Conservation (phyloP, 2,888 invertebrate genomes). For the Ephialtes manifestator region DNA sequence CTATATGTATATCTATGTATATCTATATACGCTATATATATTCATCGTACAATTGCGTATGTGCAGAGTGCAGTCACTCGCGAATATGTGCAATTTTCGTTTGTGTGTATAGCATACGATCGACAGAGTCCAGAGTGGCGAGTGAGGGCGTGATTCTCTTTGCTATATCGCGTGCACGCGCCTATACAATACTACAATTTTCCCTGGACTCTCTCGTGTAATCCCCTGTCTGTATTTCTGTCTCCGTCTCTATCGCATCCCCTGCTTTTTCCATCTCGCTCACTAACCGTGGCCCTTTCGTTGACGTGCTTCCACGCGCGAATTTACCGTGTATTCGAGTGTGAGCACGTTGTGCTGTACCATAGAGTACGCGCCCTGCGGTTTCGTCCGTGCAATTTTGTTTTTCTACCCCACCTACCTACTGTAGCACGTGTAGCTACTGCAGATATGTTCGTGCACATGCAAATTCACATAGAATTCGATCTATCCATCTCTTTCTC, state of each 20-base stretch:
- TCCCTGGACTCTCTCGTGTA: slow-evolving; percentile 49
- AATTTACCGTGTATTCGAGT: slow-evolving; percentile 57
- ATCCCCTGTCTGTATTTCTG: slow-evolving; percentile 15
- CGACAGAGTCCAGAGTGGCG: slow-evolving; percentile 1
- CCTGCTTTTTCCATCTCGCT: neutral
- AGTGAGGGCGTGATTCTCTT: slow-evolving; percentile 54
- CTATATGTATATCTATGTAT: slow-evolving; percentile 4
- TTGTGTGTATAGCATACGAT: slow-evolving; percentile 24
- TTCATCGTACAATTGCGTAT: slow-evolving; percentile 34
- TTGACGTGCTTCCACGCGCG: slow-evolving; percentile 44
- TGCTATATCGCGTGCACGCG: slow-evolving; percentile 60
- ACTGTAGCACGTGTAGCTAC: slow-evolving; percentile 16
- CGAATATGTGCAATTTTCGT: slow-evolving; percentile 66
- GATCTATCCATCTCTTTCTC: no score
- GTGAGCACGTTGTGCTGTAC: slow-evolving; percentile 48
- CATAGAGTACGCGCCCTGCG: slow-evolving; percentile 26
- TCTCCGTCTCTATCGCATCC: neutral
- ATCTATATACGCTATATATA: neutral
- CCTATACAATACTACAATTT: slow-evolving; percentile 62
- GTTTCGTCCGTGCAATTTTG: slow-evolving; percentile 62
- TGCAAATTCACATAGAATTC: slow-evolving; percentile 22
- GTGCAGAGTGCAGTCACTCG: slow-evolving; percentile 54
- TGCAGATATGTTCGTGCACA: slow-evolving; percentile 14
- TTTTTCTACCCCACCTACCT: slow-evolving; percentile 33
- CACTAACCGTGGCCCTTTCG: slow-evolving; percentile 20